phyloP scores from a whole-genome alignment of 2,113 vertebrate genomes.

The Xenopus borealis region DNA sequence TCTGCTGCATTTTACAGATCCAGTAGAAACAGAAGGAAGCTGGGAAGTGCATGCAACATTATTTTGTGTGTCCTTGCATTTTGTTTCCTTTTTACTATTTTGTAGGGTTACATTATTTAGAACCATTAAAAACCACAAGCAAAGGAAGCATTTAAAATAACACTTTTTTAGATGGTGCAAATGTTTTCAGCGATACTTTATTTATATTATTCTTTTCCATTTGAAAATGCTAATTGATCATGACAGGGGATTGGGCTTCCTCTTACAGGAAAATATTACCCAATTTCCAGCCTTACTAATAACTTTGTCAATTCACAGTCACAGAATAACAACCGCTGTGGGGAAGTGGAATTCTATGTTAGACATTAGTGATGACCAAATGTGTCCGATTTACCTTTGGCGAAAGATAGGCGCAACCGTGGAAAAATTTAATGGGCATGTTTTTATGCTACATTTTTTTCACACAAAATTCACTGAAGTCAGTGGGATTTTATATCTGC shows the following conservation, averaged over 20 bases:
- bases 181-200: slow-evolving; percentile 37
- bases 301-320: no score
- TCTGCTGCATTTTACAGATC: slow-evolving; percentile 50
- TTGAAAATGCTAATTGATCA: not conserved
- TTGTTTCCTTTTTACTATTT: slow-evolving; percentile 39
- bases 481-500: no score
- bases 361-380: no score
- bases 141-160: slow-evolving; percentile 52
- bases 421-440: no score
- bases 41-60: slow-evolving; percentile 47
- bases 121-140: slow-evolving; percentile 50
- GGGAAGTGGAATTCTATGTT: no score
- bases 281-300: no score
- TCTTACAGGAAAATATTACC: not conserved
- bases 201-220: not conserved
- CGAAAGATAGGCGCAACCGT: no score
- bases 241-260: not conserved
- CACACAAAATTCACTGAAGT: no score
- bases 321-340: no score
- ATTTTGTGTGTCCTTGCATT: slow-evolving; percentile 35
- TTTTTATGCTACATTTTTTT: no score
- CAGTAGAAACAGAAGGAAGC: slow-evolving; percentile 51
- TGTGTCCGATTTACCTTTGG: no score
- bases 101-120: slow-evolving; percentile 56
- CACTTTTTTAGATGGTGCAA: slow-evolving; percentile 46